phyloP scores from a whole-genome alignment of 2,113 vertebrate genomes.

The Tylochromis polylepis region DNA sequence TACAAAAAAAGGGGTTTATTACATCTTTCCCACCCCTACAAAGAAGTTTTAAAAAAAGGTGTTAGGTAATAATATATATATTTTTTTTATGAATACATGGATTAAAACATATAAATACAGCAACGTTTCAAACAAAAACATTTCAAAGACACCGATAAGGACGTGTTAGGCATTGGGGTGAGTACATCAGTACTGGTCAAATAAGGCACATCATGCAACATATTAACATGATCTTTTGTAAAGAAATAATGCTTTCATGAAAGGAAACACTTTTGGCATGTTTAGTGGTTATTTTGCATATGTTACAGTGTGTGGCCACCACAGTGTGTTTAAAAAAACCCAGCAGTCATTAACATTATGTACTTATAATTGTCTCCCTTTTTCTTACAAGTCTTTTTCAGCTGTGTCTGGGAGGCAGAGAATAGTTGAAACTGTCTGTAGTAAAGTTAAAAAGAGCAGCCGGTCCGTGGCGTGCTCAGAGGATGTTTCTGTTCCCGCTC shows the following conservation, averaged over 20 bases:
- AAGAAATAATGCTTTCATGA: background rate
- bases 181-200: constrained; percentile 27
- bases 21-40: constrained; percentile 41
- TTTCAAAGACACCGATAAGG: constrained; percentile 4
- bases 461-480: background rate
- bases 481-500: background rate
- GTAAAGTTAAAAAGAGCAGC: background rate
- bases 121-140: constrained; percentile 48
- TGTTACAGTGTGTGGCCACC: constrained; percentile 47
- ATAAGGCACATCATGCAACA: constrained; percentile 49
- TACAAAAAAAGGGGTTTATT: constrained; percentile 71
- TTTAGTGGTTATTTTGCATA: constrained; percentile 28
- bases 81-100: constrained; percentile 56
- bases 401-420: constrained; percentile 43
- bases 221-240: background rate
- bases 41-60: constrained; percentile 48
- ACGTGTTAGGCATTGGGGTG: constrained; percentile 59
- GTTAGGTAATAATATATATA: constrained; percentile 62
- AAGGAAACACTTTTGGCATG: background rate
- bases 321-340: constrained; percentile 20
- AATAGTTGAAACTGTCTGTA: background rate
- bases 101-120: constrained; percentile 73
- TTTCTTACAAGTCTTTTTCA: constrained; percentile 45
- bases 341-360: constrained; percentile 34
- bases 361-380: constrained; percentile 59